Evolutionary conservation across 2,888 invertebrate genomes (phyloP).

Genomic region (Phalangium opilio): DNA sequence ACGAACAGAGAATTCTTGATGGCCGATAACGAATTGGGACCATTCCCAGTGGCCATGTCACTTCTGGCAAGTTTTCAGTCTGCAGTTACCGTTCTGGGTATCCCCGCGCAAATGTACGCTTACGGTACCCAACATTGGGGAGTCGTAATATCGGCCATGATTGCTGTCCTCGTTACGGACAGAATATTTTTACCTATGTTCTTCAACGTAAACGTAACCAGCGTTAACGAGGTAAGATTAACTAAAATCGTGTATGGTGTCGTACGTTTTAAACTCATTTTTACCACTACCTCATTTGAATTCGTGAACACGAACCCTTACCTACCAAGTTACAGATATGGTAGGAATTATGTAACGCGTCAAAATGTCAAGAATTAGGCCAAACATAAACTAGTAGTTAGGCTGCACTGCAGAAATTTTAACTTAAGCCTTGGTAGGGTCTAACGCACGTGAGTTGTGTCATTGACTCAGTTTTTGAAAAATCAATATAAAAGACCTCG

Average conservation of each 20-base stretch:
- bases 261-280: slow-evolving; percentile 18
- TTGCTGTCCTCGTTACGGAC: slow-evolving; percentile 43
- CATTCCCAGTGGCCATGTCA: slow-evolving; percentile 75
- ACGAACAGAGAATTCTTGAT: slow-evolving; percentile 62
- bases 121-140: slow-evolving; percentile 76
- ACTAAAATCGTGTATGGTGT: too few species aligned
- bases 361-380: too few species aligned
- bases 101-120: slow-evolving; percentile 79
- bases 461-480: too few species aligned
- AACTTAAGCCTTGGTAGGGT: too few species aligned
- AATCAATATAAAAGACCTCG: too few species aligned
- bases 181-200: slow-evolving; percentile 69
- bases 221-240: slow-evolving; percentile 69
- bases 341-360: too few species aligned
- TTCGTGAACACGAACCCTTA: too few species aligned
- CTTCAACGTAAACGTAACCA: slow-evolving; percentile 63
- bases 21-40: slow-evolving; percentile 63
- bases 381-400: too few species aligned
- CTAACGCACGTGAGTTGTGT: too few species aligned
- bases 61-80: slow-evolving; percentile 81
- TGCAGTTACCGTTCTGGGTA: slow-evolving; percentile 75
- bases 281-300: too few species aligned
- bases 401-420: too few species aligned
- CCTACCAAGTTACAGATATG: too few species aligned
- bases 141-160: slow-evolving; percentile 59